Evolutionary conservation across 2,113 vertebrate genomes (phyloP), one percentile per base, ranked within the genome.

Genomic region (Zingel zingel): DNA sequence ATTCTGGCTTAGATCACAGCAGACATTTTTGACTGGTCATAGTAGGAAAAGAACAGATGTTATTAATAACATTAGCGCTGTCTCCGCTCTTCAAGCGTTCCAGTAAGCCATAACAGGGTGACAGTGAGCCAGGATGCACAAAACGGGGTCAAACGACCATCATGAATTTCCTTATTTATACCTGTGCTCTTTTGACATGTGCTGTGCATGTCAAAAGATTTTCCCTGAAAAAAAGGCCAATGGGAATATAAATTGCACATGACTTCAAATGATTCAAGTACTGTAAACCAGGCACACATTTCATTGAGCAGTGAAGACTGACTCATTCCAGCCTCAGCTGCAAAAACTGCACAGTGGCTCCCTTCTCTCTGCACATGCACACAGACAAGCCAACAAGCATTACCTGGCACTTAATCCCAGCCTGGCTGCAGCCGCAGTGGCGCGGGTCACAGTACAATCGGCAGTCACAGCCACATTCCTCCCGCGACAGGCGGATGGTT

Each of bases 351-450:
- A 47, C 48, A 54, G 33, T 30, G 14, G 33, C 43, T 19, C 58
- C 57, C 47, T 4, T 64, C 61, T 50, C 25, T n/a, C 61, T 54
- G 54, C 57, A 70, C 50, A 27, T 0, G 8, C 61, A 64, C 53
- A 14, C 25, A 47, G 18, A 54, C 18, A 0, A 21, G 23, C 33
- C 50, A 45, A 10, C 54, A 16, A 16, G n/a, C 47, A 62, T 76
- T 75, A 97, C 97, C 97, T 99, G 98, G 94, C 98, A 99, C 84
- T 99, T 99, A 63, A 99, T 99, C 25, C 98, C 98, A 0, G 98
- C 98, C 95, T 98, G 97, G 94, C 97, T 98, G 94, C 98, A 99
- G 94, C 97, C 97, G 1, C 98, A 99, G 30, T 96, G 97, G 62
- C 97, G 97, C 0, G 98, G 98, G 91, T 99, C 98, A 67, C 98